Percentiles rank a stretch among this genome's conserved stretches.
These are phyloP conservation scores for Scelioninae gen. 1 DNA, from an alignment of 2,888 invertebrate genomes.

Conservation along the genomic window DNA sequence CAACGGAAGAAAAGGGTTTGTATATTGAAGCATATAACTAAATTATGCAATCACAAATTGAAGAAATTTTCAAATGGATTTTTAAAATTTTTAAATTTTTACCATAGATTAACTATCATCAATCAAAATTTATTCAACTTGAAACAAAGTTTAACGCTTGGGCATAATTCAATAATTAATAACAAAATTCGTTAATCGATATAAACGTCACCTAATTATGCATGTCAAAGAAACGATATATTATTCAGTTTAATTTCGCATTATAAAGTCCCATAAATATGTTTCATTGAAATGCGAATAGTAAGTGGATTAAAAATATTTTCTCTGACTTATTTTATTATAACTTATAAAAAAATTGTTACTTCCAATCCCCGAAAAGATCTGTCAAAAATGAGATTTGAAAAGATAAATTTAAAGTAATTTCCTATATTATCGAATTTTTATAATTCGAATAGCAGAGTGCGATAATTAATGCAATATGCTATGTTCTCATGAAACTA, in stretches of 20 bases:
- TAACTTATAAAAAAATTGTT: background rate
- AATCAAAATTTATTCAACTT: background rate
- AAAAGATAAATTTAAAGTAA: background rate
- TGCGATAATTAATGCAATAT: too few species aligned
- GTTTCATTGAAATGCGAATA: background rate
- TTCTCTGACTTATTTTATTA: background rate
- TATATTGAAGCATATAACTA: too few species aligned
- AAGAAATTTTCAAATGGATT: too few species aligned
- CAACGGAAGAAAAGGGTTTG: too few species aligned
- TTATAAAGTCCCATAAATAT: background rate
- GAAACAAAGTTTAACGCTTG: background rate
- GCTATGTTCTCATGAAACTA: too few species aligned
- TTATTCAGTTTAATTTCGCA: background rate
- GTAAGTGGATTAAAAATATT: background rate
- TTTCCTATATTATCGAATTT: background rate
- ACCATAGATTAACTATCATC: background rate
- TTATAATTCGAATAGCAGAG: too few species aligned
- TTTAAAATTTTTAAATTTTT: background rate
- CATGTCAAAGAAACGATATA: constrained; percentile 3
- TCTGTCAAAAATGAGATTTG: too few species aligned
- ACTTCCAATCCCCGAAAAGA: too few species aligned
- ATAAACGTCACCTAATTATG: background rate
- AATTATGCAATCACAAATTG: too few species aligned
- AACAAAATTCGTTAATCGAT: background rate
- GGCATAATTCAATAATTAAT: background rate